phyloP scores from a whole-genome alignment of 2,797 vertebrate species.

The Gambelia wislizenii region DNA sequence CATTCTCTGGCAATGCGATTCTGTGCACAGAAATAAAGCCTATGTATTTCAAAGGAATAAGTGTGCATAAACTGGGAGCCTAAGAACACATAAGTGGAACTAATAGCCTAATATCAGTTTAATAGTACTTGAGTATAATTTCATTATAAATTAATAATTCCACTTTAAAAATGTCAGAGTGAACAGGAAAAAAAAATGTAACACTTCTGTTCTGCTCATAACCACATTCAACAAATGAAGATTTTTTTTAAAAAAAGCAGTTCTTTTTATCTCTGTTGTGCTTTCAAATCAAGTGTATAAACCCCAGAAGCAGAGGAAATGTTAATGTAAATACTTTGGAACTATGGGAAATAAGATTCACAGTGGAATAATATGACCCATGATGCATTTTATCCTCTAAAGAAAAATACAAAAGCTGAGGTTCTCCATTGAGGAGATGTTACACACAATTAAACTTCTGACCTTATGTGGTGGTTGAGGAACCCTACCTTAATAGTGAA shows the following conservation, averaged over 20 bases:
- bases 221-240: neutral
- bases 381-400: neutral
- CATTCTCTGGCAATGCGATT: neutral
- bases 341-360: neutral
- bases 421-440: too few species aligned
- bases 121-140: neutral
- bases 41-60: neutral
- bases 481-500: too few species aligned
- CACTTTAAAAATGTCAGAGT: neutral
- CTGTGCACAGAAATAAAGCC: neutral
- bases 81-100: neutral
- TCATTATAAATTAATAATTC: conserved; percentile 2
- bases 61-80: neutral
- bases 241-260: neutral
- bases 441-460: too few species aligned
- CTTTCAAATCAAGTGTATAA: neutral
- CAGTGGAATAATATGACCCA: neutral
- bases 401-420: neutral
- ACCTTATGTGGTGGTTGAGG: too few species aligned
- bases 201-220: neutral
- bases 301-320: neutral
- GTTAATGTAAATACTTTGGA: neutral
- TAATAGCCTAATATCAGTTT: neutral
- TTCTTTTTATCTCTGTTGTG: neutral
- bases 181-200: neutral